phyloP scores from a whole-genome alignment of 1,140 invertebrate species.

The Phymorhynchus buccinoides region DNA sequence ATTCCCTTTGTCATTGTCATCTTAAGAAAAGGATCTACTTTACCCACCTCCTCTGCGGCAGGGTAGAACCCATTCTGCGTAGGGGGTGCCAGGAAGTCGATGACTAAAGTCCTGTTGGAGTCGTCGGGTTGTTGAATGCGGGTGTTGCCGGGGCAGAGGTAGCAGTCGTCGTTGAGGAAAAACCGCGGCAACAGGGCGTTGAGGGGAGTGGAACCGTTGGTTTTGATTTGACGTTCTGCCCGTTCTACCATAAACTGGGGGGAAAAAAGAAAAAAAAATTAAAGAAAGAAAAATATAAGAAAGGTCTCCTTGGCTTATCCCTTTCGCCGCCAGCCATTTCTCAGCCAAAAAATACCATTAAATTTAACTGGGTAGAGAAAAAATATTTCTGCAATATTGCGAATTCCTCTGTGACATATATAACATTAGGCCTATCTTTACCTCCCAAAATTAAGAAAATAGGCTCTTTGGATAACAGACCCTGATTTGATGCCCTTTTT shows the following conservation, averaged over 20 bases:
- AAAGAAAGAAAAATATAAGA: background rate
- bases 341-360: no score
- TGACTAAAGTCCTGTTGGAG: conserved; percentile 41
- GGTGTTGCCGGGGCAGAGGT: conserved; percentile 47
- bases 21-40: background rate
- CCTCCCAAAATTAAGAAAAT: no score
- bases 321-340: no score
- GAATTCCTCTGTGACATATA: no score
- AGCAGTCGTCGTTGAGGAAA: conserved; percentile 48
- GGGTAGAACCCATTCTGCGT: conserved; percentile 49
- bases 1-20: background rate
- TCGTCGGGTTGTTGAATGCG: conserved; percentile 43
- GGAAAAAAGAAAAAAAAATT: background rate
- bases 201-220: conserved; percentile 42
- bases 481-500: no score
- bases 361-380: no score
- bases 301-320: no score
- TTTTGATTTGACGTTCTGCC: conserved; percentile 47
- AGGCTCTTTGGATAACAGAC: no score
- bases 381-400: no score
- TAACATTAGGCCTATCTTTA: no score
- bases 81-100: conserved; percentile 52
- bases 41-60: conserved; percentile 43
- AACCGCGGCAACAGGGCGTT: conserved; percentile 52
- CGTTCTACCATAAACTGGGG: conserved; percentile 45